phyloP scores from a whole-genome alignment of 2,113 vertebrate genomes.

The Solea solea region DNA sequence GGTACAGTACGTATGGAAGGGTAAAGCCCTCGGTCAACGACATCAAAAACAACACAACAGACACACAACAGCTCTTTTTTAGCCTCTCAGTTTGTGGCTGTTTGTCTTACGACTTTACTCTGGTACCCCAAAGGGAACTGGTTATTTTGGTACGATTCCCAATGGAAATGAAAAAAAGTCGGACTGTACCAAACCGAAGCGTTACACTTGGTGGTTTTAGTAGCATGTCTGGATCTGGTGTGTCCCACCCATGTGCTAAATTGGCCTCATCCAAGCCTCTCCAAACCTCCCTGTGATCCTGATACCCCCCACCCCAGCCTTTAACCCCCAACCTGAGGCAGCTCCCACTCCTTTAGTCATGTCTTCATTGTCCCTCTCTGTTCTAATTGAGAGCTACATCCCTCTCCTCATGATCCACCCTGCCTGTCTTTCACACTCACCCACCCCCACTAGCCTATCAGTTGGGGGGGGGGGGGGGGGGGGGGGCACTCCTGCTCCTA shows the following conservation, averaged over 20 bases:
- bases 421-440: slow-evolving; percentile 30
- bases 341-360: slow-evolving; percentile 26
- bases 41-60: no score
- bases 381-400: neutral
- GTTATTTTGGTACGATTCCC: no score
- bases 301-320: slow-evolving; percentile 32
- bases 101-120: no score
- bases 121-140: no score
- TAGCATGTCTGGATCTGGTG: no score
- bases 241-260: slow-evolving; percentile 50
- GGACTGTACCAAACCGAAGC: no score
- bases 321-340: neutral
- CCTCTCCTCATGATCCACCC: neutral
- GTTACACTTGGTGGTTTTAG: no score
- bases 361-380: slow-evolving; percentile 40
- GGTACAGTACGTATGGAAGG: no score
- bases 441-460: slow-evolving; percentile 34
- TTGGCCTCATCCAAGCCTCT: slow-evolving; percentile 36
- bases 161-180: no score
- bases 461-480: neutral
- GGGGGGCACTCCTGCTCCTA: slow-evolving; percentile 21
- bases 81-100: no score
- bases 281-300: slow-evolving; percentile 58
- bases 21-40: no score
- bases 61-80: no score